Evolutionary conservation across 2,888 invertebrate species (phyloP), one percentile per base, ranked within the genome.

Genomic region (Aspidiotus destructor): DNA sequence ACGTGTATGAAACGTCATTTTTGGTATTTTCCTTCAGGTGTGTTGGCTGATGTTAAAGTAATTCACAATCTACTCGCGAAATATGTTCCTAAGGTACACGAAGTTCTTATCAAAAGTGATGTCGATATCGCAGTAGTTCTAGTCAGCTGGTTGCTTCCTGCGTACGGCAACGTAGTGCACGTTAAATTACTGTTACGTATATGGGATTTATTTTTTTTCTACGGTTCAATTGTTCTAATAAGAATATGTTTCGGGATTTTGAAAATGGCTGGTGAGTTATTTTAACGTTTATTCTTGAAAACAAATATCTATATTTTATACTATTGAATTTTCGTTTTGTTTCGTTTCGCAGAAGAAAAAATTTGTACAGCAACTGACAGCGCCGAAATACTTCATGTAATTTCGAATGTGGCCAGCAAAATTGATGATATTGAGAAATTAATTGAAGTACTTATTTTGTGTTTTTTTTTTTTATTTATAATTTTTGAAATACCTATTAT

Each of bases 191-290:
- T 99, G 71, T 81, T 89, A 55, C 83, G 97, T 72, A 85, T 98
- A 73, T 99, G 99, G 98, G 99, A 99, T 79, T 82, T 96, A 73
- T 92, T 99, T 78, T 95, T 97, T 78, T 88, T 92, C 75, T 94
- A 96, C 77, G 98, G 99, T 44, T 94, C 96, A 42, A 85, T 93
- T 71, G 88, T 95, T 41, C 81, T 99, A 55, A 98, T 99, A 78
- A 93, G 96, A 82, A 83, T 92, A 41, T 94, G 95, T 3, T 81
- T 97, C 70, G 95, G 94, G 70, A 93, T 98, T 92, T 81, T 97
- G 10, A 94, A 93, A 80, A 86, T 94, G 74, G 80, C 80, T 77
- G 81, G 81, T 81, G 73, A 28, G 64, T 68, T 13, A 53, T 58
- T 15, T 63, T 67, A 9, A 28, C 28, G 28, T 28, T 28, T 5